Evolutionary conservation across 2,888 invertebrate species (phyloP), one percentile per base, ranked within the genome.

Genomic region (Hecatera dysodea): DNA sequence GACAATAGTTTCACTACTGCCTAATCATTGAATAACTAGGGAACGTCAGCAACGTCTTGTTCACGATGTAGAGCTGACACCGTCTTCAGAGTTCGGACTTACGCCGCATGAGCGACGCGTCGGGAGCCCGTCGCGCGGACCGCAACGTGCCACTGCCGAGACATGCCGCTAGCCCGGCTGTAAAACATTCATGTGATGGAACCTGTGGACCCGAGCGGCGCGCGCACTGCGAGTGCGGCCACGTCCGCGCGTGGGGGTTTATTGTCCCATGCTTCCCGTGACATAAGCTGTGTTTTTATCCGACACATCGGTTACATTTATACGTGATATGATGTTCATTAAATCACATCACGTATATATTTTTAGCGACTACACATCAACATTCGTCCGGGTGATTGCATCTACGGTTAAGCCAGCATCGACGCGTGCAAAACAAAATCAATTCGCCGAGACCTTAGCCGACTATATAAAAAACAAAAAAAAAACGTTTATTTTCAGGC

Each of bases 171-270:
- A 64, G 63, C 71, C 48, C 67, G 64, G 52, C 52, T 48, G 42
- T 83, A 69, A 79, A 79, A 82, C 61, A 68, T 66, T 80, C 74
- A 79, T 81, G 69, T 65, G 67, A 55, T 62, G 50, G 55, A 29
- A 29, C 53, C 55, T 27, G 48, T 52, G 67, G 67, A 44, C 65
- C 53, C 59, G 50, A 19, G 65, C 50, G 39, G 3, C 12, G 39
- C 39, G 39, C 11, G 39, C 2, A 12, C 12, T 39, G 39, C 39
- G 12, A 39, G 29, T 63, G 68, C 27, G 61, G 66, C 72, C 72
- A 72, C 48, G 79, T 59, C 64, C 67, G 73, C 67, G 73, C 80
- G 84, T 77, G 80, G 83, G 80, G 53, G 68, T 75, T 75, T 73
- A 81, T 66, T 61, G 78, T 61, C 22, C 66, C 53, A 71, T 68